These are phyloP conservation scores for Rotaria sp. DNA, from an alignment of 2,888 invertebrate species.

Conservation along the genomic window DNA sequence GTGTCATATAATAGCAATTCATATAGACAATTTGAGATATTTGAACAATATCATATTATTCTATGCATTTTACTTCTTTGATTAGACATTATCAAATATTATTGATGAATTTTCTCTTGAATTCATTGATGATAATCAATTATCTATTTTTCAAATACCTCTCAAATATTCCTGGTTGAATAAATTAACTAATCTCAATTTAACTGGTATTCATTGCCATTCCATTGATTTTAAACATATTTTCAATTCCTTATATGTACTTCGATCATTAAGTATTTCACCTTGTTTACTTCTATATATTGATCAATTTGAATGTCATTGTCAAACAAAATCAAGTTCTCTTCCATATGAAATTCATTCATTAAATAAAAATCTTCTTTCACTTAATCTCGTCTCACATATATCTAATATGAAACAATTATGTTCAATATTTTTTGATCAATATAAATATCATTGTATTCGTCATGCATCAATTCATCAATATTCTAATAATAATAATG, in stretches of 20 bases:
- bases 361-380: not conserved
- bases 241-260: not conserved
- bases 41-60: not conserved
- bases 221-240: not conserved
- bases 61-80: not conserved
- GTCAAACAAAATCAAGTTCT: not conserved
- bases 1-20: too few relatives aligned
- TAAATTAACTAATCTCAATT: not conserved
- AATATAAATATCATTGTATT: not conserved
- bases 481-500: not conserved
- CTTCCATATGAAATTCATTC: not conserved
- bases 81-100: not conserved
- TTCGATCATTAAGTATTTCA: not conserved
- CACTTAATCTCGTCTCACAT: not conserved
- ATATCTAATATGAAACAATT: not conserved
- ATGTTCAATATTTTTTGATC: not conserved
- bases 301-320: not conserved
- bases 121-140: not conserved
- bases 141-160: not conserved
- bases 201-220: constrained; percentile 27
- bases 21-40: not conserved
- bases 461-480: not conserved
- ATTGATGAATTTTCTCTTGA: not conserved
- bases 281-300: not conserved
- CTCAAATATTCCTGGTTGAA: not conserved